phyloP scores from a whole-genome alignment of 2,888 invertebrate species.

The Drosophila mayaguana region DNA sequence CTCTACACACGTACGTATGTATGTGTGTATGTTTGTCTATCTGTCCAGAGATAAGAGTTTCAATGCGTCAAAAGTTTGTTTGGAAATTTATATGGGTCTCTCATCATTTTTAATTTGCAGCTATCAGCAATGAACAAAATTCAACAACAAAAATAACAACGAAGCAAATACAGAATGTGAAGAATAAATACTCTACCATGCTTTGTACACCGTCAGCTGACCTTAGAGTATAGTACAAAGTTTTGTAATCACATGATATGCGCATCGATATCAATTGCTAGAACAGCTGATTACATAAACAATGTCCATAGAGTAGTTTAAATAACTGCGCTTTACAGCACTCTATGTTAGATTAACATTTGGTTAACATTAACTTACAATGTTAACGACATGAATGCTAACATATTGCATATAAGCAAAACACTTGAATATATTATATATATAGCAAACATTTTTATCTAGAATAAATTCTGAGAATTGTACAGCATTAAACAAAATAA shows the following conservation, averaged over 20 bases:
- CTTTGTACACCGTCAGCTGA: slow-evolving; percentile 43
- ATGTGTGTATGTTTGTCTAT: neutral
- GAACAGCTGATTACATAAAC: slow-evolving; percentile 28
- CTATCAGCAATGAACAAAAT: slow-evolving; percentile 40
- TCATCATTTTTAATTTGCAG: slow-evolving; percentile 45
- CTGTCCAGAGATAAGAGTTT: slow-evolving; percentile 22
- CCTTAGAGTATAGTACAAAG: slow-evolving; percentile 9
- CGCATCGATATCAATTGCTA: slow-evolving; percentile 25
- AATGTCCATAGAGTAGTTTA: neutral
- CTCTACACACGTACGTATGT: neutral
- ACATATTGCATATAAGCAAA: neutral
- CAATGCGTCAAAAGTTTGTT: slow-evolving; percentile 24
- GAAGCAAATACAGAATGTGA: slow-evolving; percentile 1
- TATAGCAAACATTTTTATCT: neutral
- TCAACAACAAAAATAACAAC: slow-evolving; percentile 1
- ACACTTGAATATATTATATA: neutral
- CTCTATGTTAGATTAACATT: neutral
- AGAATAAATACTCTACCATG: slow-evolving; percentile 10
- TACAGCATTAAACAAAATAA: slow-evolving; percentile 6
- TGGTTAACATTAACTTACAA: neutral
- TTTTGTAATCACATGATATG: slow-evolving; percentile 43
- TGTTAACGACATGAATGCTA: neutral
- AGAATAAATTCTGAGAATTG: slow-evolving; percentile 3
- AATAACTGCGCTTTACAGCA: neutral
- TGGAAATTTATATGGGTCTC: slow-evolving; percentile 41